phyloP scores from a whole-genome alignment of 2,888 invertebrate genomes.

The Andrena camellia region DNA sequence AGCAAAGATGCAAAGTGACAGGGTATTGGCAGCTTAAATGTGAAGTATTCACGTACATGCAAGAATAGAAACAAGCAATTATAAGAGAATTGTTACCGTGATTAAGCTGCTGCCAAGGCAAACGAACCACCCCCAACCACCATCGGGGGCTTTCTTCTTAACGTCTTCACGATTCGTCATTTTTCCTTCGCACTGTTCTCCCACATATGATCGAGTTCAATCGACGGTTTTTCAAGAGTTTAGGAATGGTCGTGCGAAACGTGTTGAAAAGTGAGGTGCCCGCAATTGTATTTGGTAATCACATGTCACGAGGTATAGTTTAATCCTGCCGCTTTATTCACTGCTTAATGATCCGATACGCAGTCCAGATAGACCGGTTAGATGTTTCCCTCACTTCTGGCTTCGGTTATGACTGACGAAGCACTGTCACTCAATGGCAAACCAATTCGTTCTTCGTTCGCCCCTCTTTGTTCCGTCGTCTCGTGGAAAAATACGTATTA shows the following conservation, averaged over 20 bases:
- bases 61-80: background rate
- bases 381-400: constrained; percentile 48
- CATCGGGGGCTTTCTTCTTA: constrained; percentile 89
- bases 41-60: background rate
- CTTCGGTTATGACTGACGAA: constrained; percentile 24
- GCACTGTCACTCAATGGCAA: constrained; percentile 1
- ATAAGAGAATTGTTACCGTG: constrained; percentile 88
- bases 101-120: constrained; percentile 93
- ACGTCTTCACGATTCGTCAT: constrained; percentile 34
- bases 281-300: constrained; percentile 39
- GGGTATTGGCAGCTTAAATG: too few species aligned
- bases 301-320: constrained; percentile 29
- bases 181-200: background rate
- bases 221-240: background rate
- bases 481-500: constrained; percentile 47
- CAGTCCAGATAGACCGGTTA: constrained; percentile 17
- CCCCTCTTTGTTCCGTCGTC: constrained; percentile 27
- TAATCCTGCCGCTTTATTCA: constrained; percentile 46
- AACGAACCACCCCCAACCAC: constrained; percentile 95
- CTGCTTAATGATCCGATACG: constrained; percentile 43
- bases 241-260: background rate
- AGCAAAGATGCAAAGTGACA: too few species aligned
- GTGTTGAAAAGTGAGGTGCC: background rate
- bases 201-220: constrained; percentile 25
- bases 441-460: constrained; percentile 33